These are phyloP conservation scores for Paraescarpia echinospica DNA, from an alignment of 1,140 invertebrate genomes.

Conservation along the genomic window DNA sequence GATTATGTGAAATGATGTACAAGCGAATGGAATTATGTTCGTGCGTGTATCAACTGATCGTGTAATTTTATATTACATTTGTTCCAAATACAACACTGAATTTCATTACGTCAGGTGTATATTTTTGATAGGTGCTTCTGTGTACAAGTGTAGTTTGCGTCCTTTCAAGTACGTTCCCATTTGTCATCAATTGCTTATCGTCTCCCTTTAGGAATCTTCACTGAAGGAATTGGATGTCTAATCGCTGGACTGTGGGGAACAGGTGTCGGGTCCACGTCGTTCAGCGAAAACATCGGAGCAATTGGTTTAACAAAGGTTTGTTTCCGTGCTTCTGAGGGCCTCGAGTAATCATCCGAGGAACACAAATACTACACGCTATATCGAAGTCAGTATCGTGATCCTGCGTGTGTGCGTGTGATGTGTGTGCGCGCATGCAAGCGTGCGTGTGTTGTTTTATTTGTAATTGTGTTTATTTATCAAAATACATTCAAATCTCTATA, in stretches of 20 bases:
- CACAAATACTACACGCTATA: too few species aligned
- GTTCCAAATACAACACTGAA: neutral
- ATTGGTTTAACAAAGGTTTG: slow-evolving; percentile 70
- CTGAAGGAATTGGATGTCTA: slow-evolving; percentile 81
- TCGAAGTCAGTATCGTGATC: too few species aligned
- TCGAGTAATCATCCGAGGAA: too few species aligned
- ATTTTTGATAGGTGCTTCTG: too few species aligned
- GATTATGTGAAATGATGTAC: neutral
- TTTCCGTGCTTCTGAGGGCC: neutral
- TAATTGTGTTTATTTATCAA: too few species aligned
- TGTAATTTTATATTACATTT: neutral
- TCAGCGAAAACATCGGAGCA: slow-evolving; percentile 80
- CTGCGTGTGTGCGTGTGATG: too few species aligned
- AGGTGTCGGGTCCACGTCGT: slow-evolving; percentile 84
- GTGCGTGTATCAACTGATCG: too few species aligned
- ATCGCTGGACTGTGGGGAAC: slow-evolving; percentile 79
- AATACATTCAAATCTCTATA: too few species aligned
- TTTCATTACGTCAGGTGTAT: too few species aligned
- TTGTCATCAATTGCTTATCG: neutral
- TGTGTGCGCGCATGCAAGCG: neutral
- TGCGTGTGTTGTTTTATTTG: neutral
- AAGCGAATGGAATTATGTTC: neutral
- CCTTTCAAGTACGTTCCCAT: too few species aligned
- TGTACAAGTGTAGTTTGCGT: too few species aligned
- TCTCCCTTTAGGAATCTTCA: slow-evolving; percentile 68